A percentile compares a stretch with the other conserved stretches of the same genome.
These are phyloP conservation scores for Sciurus niger DNA, from an alignment of 2,113 vertebrate species.

Conservation along the genomic window DNA sequence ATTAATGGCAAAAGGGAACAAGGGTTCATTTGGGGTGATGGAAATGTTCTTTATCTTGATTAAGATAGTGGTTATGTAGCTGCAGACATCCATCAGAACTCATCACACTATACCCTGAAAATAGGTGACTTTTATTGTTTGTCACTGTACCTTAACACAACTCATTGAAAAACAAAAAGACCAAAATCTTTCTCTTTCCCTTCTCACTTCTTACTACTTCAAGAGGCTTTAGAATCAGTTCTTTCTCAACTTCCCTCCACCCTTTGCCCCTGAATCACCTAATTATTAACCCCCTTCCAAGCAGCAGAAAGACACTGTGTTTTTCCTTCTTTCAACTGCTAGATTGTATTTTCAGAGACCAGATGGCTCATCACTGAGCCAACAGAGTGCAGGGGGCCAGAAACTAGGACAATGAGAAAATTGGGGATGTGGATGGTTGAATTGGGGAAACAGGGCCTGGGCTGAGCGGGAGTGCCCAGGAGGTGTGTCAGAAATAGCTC, in stretches of 20 bases:
- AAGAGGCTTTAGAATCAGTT: slow-evolving; percentile 50
- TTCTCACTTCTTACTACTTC: slow-evolving; percentile 46
- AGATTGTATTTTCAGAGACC: slow-evolving; percentile 72
- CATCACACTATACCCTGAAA: neutral
- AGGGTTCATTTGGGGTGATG: neutral
- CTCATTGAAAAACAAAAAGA: slow-evolving; percentile 20
- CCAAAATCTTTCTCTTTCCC: neutral
- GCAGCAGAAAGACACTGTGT: neutral
- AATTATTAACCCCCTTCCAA: slow-evolving; percentile 53
- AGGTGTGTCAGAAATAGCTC: neutral
- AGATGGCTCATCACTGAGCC: slow-evolving; percentile 76
- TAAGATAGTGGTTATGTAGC: neutral
- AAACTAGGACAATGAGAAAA: slow-evolving; percentile 68
- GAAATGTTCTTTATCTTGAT: neutral
- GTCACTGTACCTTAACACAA: neutral
- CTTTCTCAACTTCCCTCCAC: slow-evolving; percentile 7
- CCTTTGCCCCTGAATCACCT: neutral
- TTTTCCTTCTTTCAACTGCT: slow-evolving; percentile 44
- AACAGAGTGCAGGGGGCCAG: slow-evolving; percentile 52
- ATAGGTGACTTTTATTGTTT: neutral
- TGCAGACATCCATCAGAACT: neutral
- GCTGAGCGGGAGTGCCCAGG: neutral
- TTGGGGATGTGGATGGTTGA: neutral
- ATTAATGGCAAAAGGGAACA: neutral
- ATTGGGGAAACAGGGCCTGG: neutral